A percentile compares a stretch with the other conserved stretches of the same genome.
Conservation (phyloP, 2,113 vertebrate species). For the Cygnus buccinator region DNA sequence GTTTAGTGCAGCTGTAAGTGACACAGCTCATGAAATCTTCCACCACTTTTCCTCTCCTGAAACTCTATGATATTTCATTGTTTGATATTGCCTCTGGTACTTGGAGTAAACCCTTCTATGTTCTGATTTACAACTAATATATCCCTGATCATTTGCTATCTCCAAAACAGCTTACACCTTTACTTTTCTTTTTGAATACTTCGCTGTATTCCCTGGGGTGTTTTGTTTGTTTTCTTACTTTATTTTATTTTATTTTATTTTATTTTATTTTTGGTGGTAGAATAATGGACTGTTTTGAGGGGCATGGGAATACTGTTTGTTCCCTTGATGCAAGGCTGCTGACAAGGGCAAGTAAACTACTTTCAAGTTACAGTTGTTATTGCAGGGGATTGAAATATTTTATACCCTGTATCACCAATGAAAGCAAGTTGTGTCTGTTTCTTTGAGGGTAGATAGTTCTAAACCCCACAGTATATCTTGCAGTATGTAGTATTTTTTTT, state of each 20-base stretch:
- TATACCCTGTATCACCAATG: background rate
- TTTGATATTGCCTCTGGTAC: background rate
- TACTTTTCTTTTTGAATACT: background rate
- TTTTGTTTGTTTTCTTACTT: no score
- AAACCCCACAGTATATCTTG: background rate
- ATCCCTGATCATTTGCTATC: background rate
- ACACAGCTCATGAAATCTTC: constrained; percentile 22
- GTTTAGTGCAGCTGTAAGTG: constrained; percentile 39
- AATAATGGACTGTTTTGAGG: background rate
- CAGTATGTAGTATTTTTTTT: background rate
- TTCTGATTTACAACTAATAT: background rate
- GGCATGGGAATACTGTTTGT: background rate
- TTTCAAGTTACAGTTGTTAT: background rate
- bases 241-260: no score
- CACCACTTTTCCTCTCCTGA: background rate
- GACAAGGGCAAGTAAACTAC: background rate
- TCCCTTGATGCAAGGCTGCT: background rate
- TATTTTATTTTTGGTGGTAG: background rate
- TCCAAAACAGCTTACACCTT: background rate
- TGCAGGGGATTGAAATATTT: background rate
- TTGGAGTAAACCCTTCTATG: background rate
- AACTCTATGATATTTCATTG: background rate
- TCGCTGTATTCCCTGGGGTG: background rate
- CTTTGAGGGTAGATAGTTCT: background rate
- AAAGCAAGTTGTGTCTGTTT: background rate